Evolutionary conservation across 2,888 invertebrate species (phyloP).

Genomic region (Platycnemis pennipes): DNA sequence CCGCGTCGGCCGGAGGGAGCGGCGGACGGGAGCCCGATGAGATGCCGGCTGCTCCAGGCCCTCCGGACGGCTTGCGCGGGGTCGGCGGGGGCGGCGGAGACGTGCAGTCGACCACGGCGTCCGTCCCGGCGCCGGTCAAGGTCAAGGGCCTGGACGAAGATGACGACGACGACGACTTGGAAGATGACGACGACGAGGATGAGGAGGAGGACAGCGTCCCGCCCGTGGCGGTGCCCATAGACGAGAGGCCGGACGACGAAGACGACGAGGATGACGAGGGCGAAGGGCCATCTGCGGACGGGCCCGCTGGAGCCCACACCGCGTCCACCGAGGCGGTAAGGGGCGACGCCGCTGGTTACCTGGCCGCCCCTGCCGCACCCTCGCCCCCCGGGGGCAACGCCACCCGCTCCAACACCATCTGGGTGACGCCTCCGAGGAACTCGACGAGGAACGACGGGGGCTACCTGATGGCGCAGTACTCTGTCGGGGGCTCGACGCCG

Average conservation of each 20-base stretch:
- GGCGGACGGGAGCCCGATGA: slow-evolving; percentile 40
- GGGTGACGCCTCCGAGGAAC: slow-evolving; percentile 52
- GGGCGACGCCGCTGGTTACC: slow-evolving; percentile 41
- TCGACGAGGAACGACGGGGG: slow-evolving; percentile 45
- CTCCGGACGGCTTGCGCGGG: slow-evolving; percentile 92
- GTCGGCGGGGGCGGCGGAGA: slow-evolving; percentile 78
- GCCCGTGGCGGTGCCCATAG: slow-evolving; percentile 70
- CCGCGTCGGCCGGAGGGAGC: slow-evolving; percentile 41
- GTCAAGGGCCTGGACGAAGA: slow-evolving; percentile 34
- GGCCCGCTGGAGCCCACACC: slow-evolving; percentile 34
- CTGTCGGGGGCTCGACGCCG: slow-evolving; percentile 11
- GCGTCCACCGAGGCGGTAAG: slow-evolving; percentile 52
- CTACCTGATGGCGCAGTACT: not conserved
- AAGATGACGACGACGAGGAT: slow-evolving; percentile 62
- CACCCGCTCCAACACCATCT: slow-evolving; percentile 34
- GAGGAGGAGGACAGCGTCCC: slow-evolving; percentile 75
- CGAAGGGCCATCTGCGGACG: slow-evolving; percentile 31
- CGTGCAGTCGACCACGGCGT: slow-evolving; percentile 57
- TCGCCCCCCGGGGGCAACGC: slow-evolving; percentile 53
- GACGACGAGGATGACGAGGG: slow-evolving; percentile 66
- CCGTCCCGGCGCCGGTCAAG: slow-evolving; percentile 46
- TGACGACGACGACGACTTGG: slow-evolving; percentile 34
- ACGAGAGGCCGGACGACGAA: slow-evolving; percentile 54
- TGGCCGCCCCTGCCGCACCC: not conserved
- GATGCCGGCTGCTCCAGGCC: slow-evolving; percentile 86